Evolutionary conservation across 2,888 invertebrate species (phyloP), one percentile per base, ranked within the genome.

Genomic region (Notodonta ziczac): DNA sequence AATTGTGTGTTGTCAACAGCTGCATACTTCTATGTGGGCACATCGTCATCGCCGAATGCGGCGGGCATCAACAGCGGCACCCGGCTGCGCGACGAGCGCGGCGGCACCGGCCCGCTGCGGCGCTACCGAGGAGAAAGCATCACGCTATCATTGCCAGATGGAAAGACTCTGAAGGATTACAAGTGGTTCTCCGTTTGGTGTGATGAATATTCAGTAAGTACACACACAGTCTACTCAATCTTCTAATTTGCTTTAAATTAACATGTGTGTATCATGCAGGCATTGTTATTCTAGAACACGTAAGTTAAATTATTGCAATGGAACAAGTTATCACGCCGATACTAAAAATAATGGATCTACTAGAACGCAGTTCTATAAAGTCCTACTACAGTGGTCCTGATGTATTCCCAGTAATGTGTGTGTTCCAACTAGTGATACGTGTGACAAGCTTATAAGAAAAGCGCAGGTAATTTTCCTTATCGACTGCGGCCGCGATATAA

Each of bases 111-210:
- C 66, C 95, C 97, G n/a, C 94, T 98, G 82, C 95, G 96, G 73
- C 95, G 95, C 74, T 98, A 98, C 93, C 94, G 96, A 70, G 97
- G 96, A 76, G 96, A 97, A 88, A 95, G 96, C 80, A 94, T 98
- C 77, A 97, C 98, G 59, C 89, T 98, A 56, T 96, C 98, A 13
- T 93, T 98, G 73, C 98, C 98, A 0, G 98, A 98, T 75, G 97
- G 98, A 56, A 97, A 97, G 85, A 97, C 97, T 42, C 92, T 98
- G 65, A 95, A 95, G 77, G 97, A 97, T 87, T 95, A 98, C 84
- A 96, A 95, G 84, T 98, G 98, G 97, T 96, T 98, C 89, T 96
- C 97, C 12, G 96, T 98, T 48, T 98, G 98, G 97, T 98, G 98
- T 87, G 97, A 98, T 81, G 98, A 98, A 84, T 98, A 96, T 80